phyloP scores from a whole-genome alignment of 2,888 invertebrate genomes.

The Cremastobaeus sp. region DNA sequence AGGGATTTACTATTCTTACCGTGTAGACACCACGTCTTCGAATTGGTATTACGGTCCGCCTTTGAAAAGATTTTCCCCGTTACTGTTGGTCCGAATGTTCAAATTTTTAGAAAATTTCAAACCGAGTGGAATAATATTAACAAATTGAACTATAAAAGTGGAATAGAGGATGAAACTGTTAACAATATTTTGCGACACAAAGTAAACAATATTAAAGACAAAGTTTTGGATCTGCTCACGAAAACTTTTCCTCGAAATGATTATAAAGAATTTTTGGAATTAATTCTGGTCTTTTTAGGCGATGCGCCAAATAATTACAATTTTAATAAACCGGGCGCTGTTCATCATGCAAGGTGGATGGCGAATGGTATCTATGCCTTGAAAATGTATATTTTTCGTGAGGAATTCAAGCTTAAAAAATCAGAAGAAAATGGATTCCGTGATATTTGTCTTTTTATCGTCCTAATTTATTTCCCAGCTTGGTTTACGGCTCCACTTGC shows the following conservation, averaged over 20 bases:
- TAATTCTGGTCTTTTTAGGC: slow-evolving; percentile 60
- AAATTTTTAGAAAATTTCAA: slow-evolving; percentile 9
- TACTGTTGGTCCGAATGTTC: slow-evolving; percentile 22
- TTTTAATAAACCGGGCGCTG: slow-evolving; percentile 19
- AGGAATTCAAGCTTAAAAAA: slow-evolving; percentile 10
- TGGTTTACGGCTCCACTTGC: slow-evolving; percentile 58
- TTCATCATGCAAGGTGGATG: slow-evolving; percentile 67
- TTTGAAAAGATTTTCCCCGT: slow-evolving; percentile 24
- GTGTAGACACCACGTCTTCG: slow-evolving; percentile 27
- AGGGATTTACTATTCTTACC: slow-evolving; percentile 22
- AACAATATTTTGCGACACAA: slow-evolving; percentile 14
- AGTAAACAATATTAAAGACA: slow-evolving; percentile 14
- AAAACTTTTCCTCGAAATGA: slow-evolving; percentile 57
- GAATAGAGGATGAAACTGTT: slow-evolving; percentile 26
- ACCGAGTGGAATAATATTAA: slow-evolving; percentile 5
- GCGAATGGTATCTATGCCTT: slow-evolving; percentile 64
- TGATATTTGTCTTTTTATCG: slow-evolving; percentile 61
- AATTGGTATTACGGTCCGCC: slow-evolving; percentile 16
- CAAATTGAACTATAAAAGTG: slow-evolving; percentile 14
- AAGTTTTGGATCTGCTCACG: neutral
- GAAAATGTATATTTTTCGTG: slow-evolving; percentile 65
- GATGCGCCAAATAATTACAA: slow-evolving; percentile 14
- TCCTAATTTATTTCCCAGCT: slow-evolving; percentile 21
- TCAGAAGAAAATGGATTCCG: slow-evolving; percentile 34
- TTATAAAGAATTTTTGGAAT: slow-evolving; percentile 63